Evolutionary conservation across 2,113 vertebrate genomes (phyloP).

Genomic region (Phainopepla nitens): DNA sequence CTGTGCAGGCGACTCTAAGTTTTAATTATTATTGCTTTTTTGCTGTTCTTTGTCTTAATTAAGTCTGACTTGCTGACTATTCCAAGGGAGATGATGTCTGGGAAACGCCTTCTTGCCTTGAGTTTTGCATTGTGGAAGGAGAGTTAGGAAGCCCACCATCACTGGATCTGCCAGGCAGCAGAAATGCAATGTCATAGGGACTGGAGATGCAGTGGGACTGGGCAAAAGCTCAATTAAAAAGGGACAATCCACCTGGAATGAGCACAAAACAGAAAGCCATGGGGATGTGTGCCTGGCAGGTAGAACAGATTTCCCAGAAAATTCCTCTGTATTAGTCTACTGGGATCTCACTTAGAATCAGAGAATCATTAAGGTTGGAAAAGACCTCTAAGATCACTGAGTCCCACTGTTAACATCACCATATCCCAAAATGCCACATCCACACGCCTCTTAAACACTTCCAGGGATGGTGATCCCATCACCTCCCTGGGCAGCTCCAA

Average conservation of each 20-base stretch:
- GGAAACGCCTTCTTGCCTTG: neutral
- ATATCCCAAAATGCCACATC: neutral
- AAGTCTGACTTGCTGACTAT: conserved; percentile 38
- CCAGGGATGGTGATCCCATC: neutral
- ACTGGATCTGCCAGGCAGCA: neutral
- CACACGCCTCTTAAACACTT: neutral
- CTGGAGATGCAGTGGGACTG: neutral
- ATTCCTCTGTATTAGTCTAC: neutral
- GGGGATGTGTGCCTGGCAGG: neutral
- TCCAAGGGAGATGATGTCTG: conserved; percentile 25
- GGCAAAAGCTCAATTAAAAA: neutral
- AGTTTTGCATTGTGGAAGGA: neutral
- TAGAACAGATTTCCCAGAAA: neutral
- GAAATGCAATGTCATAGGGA: neutral
- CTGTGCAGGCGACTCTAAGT: neutral
- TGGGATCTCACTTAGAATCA: neutral
- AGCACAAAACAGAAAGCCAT: neutral
- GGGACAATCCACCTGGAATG: neutral
- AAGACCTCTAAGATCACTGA: neutral
- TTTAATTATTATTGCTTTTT: conserved; percentile 54
- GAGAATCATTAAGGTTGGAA: neutral
- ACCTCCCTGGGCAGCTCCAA: neutral
- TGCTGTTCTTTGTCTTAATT: conserved; percentile 61
- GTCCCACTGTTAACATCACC: neutral
- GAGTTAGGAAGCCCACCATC: neutral